Percentiles rank a stretch among this genome's conserved stretches.
These are phyloP conservation scores for Apodemus speciosus DNA, from an alignment of 2,113 vertebrate species.

Conservation along the genomic window DNA sequence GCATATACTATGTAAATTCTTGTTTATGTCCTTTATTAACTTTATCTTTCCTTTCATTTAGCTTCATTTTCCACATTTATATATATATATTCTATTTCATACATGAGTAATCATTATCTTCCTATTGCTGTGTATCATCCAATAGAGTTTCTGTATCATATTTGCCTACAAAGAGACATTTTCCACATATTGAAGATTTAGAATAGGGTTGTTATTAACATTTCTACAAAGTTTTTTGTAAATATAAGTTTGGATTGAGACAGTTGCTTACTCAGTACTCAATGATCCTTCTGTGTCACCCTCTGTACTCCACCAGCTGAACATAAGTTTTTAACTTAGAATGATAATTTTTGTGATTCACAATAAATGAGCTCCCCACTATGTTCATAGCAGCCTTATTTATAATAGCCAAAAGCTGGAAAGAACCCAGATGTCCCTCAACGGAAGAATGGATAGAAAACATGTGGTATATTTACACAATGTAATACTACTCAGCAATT, in stretches of 20 bases:
- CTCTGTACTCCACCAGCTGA: not conserved
- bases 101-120: not conserved
- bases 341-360: not conserved
- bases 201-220: not conserved
- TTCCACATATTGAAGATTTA: not conserved
- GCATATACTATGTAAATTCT: not conserved
- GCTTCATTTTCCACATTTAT: conserved; percentile 1
- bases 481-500: too few species aligned
- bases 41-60: not conserved
- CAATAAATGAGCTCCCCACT: too few species aligned
- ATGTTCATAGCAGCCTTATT: too few species aligned
- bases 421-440: too few species aligned
- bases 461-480: too few species aligned
- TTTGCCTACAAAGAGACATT: not conserved
- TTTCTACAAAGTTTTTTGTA: not conserved
- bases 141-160: not conserved
- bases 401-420: too few species aligned
- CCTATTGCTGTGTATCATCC: not conserved
- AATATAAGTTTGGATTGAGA: not conserved
- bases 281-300: not conserved
- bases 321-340: not conserved
- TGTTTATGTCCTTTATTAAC: not conserved
- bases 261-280: not conserved
- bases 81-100: too few species aligned
- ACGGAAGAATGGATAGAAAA: too few species aligned